Evolutionary conservation across 2,797 vertebrate species (phyloP).

Genomic region (Malurus leucopterus): DNA sequence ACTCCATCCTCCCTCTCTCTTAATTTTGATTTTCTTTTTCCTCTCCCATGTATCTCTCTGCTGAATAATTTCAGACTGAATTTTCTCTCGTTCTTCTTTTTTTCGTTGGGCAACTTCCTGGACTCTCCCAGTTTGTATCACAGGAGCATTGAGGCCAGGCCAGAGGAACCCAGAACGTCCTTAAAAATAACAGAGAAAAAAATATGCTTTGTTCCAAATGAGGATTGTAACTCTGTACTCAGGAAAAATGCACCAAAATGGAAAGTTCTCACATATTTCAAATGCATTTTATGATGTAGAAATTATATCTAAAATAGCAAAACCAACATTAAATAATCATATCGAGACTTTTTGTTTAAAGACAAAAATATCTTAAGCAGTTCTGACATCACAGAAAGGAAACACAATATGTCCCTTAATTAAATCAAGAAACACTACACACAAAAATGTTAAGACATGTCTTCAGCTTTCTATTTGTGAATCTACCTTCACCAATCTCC

Average conservation of each 20-base stretch:
- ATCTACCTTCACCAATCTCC: conserved; percentile 86
- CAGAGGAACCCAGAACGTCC: conserved; percentile 88
- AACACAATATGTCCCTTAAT: not conserved
- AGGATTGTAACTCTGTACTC: not conserved
- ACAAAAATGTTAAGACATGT: not conserved
- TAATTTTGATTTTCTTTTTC: conserved; percentile 79
- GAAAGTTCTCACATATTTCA: not conserved
- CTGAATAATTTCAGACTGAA: conserved; percentile 72
- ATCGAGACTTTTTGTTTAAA: not conserved
- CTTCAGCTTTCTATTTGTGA: not conserved
- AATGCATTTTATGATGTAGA: not conserved
- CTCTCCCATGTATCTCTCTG: conserved; percentile 85
- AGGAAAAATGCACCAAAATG: not conserved
- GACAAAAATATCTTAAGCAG: not conserved
- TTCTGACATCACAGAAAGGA: not conserved
- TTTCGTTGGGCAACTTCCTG: conserved; percentile 73
- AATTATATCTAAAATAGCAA: not conserved
- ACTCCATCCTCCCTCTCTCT: conserved; percentile 89
- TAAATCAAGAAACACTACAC: not conserved
- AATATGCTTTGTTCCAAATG: not conserved
- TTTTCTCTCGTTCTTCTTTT: conserved; percentile 75
- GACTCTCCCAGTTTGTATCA: conserved; percentile 72
- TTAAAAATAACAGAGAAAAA: conserved; percentile 46
- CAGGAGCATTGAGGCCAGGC: conserved; percentile 87
- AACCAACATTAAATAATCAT: not conserved